Base-by-base conservation (phyloP, 2,113 vertebrate species). In the Microcebus lehilahytsara region DNA sequence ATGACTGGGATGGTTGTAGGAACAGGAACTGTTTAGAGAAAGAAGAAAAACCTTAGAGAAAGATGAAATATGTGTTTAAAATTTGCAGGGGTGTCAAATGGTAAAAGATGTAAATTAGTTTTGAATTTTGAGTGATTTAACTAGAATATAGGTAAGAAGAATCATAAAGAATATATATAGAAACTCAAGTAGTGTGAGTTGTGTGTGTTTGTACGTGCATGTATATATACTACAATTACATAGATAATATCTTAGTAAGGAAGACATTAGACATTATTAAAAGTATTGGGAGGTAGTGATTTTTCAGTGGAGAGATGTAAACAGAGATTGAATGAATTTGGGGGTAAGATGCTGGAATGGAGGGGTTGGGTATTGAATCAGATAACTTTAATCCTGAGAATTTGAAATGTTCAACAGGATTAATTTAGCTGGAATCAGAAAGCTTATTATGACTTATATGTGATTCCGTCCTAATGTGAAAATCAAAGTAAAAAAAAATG, bases 111-210 rank as follows among this genome's bases (percentile, higher is more conserved):
- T 84, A 62, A 40, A 79, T 83, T 89, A 66, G 32, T 92, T 95
- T 93, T 81, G 37, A 86, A 79, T 67, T 17, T 92, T 20, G 74
- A 69, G 32, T 56, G 9, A 79, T 49, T 93, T 90, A 89, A 56
- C 51, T 64, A 49, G 13, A n/a, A 69, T 32, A 67, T 60, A 23
- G 22, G 30, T 42, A 53, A n/a, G 34, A 46, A 90, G 53, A 95
- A 74, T 49, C 42, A 14, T 67, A 72, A 91, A 79, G 1, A 91
- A 51, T n/a, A 56, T 16, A 51, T 32, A 49, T 10, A 84, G 51
- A 89, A 69, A 64, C 30, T 87, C 53, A 92, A 75, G 16, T 32
- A 37, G 53, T 56, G 1, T 71, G 49, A 49, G 49, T 49, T 49
- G 10, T 11, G 0, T 56, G 17, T 67, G 6, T 27, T 13, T 69